Conservation (phyloP, 2,888 invertebrate species). For the Agriopis marginaria region DNA sequence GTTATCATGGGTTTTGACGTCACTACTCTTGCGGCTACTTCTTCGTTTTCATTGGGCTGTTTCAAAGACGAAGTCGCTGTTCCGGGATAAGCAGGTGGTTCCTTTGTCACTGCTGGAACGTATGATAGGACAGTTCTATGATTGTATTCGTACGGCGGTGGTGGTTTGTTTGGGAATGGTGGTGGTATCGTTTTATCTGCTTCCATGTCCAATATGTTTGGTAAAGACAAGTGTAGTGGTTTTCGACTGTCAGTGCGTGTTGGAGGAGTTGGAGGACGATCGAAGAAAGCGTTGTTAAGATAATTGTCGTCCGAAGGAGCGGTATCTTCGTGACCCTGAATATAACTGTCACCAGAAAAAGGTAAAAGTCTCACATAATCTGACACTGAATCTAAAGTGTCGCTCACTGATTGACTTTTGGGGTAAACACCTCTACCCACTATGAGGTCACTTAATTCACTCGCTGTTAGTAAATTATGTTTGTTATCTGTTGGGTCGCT, state of each 20-base stretch:
- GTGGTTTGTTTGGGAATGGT: constrained; percentile 82
- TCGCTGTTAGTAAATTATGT: constrained; percentile 92
- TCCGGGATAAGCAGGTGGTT: constrained; percentile 90
- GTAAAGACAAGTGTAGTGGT: constrained; percentile 75
- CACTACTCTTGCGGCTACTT: constrained; percentile 91
- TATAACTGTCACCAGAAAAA: constrained; percentile 85
- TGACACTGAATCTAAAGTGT: constrained; percentile 94
- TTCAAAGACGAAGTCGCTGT: constrained; percentile 57
- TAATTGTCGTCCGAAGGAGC: constrained; percentile 86
- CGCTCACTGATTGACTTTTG: constrained; percentile 91
- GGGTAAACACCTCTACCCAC: constrained; percentile 93
- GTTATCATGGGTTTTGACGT: constrained; percentile 92
- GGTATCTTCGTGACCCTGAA: constrained; percentile 86
- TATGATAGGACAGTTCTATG: constrained; percentile 85
- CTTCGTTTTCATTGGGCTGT: constrained; percentile 82
- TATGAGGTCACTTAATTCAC: constrained; percentile 93
- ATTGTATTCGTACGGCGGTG: constrained; percentile 89
- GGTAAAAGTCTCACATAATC: constrained; percentile 94
- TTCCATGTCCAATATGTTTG: constrained; percentile 79
- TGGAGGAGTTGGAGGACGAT: constrained; percentile 89
- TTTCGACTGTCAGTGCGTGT: constrained; percentile 89
- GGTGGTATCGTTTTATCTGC: constrained; percentile 53
- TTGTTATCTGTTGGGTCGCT: constrained; percentile 94
- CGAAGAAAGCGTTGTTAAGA: constrained; percentile 80
- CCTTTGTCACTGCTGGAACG: constrained; percentile 72